Evolutionary conservation across 1,140 invertebrate species (phyloP).

Genomic region (Arctopsyche grandis): DNA sequence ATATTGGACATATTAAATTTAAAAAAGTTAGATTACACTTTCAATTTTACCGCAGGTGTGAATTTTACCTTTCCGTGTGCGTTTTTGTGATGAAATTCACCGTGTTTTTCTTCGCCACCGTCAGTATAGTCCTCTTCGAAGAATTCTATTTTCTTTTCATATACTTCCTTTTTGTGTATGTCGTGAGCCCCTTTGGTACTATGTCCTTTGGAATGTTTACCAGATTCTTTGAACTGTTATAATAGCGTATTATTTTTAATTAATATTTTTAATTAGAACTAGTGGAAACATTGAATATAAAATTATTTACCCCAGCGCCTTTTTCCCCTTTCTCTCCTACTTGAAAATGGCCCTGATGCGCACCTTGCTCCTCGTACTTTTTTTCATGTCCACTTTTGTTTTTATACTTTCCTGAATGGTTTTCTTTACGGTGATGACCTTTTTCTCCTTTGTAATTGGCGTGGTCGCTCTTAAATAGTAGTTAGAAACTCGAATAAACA

Average conservation of each 20-base stretch:
- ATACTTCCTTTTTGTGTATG: constrained; percentile 78
- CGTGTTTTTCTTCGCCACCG: constrained; percentile 72
- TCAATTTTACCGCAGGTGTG: neutral
- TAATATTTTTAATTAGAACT: neutral
- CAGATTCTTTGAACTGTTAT: constrained; percentile 69
- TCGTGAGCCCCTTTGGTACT: constrained; percentile 78
- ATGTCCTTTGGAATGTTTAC: constrained; percentile 75
- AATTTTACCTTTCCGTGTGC: constrained; percentile 58
- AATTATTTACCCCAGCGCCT: constrained; percentile 60
- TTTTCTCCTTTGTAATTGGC: constrained; percentile 71
- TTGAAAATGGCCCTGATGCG: constrained; percentile 70
- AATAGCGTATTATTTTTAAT: constrained; percentile 5
- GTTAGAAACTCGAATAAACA: constrained; percentile 53
- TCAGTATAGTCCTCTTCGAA: constrained; percentile 76
- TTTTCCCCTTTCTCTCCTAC: constrained; percentile 67
- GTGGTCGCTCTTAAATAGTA: constrained; percentile 64
- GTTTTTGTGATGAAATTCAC: constrained; percentile 69
- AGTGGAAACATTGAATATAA: neutral
- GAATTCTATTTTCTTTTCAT: constrained; percentile 78
- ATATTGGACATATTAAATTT: neutral
- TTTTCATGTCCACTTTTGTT: constrained; percentile 73
- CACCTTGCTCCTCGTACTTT: constrained; percentile 69
- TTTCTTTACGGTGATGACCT: constrained; percentile 73
- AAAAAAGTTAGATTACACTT: neutral
- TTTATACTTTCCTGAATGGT: constrained; percentile 69